phyloP scores from a whole-genome alignment of 2,113 vertebrate species.

The Oncorhynchus keta region DNA sequence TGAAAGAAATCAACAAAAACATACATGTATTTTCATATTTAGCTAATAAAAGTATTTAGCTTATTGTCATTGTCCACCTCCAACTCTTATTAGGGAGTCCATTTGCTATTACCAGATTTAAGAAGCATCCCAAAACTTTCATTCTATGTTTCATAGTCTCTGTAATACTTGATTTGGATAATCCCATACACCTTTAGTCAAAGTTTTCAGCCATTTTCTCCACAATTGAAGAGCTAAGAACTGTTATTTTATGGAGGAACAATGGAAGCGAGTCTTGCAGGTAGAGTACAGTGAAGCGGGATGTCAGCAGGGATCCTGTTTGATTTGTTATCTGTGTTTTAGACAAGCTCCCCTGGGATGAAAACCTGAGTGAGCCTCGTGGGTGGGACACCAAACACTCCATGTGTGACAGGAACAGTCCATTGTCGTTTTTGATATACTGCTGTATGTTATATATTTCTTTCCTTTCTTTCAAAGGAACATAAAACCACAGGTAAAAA shows the following conservation, averaged over 20 bases:
- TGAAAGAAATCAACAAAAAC: too few relatives aligned
- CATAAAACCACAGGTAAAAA: neutral
- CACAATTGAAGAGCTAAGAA: neutral
- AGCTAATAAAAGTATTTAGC: too few relatives aligned
- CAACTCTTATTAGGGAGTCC: too few relatives aligned
- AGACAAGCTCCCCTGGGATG: conserved; percentile 7
- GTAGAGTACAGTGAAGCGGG: neutral
- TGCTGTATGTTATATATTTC: neutral
- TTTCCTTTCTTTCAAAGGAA: conserved; percentile 2
- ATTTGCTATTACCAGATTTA: too few relatives aligned
- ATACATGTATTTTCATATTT: too few relatives aligned
- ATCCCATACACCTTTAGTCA: neutral
- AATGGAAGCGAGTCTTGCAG: neutral
- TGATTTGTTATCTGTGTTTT: conserved; percentile 18
- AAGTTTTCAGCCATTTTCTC: neutral
- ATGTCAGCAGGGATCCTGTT: conserved; percentile 22
- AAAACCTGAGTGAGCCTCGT: neutral
- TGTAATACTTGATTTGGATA: neutral
- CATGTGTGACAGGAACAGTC: neutral
- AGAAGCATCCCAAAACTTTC: too few relatives aligned
- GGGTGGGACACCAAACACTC: conserved; percentile 7
- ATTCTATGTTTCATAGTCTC: too few relatives aligned
- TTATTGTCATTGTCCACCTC: too few relatives aligned
- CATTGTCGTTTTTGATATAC: neutral
- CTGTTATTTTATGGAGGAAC: neutral